Base-by-base conservation (phyloP, 2,113 vertebrate genomes). In the Dasyurus viverrinus region DNA sequence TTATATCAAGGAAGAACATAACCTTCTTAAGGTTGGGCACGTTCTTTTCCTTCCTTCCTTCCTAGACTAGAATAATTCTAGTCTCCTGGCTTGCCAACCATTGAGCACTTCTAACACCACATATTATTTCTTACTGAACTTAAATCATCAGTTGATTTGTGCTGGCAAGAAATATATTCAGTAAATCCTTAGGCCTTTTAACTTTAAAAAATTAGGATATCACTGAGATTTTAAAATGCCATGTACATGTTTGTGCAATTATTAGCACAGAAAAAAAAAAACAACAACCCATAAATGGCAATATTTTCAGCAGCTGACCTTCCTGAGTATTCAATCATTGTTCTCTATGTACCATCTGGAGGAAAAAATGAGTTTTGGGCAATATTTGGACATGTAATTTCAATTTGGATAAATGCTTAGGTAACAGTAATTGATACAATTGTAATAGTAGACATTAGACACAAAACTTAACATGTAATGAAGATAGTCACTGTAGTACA, bases 141-240 rank as follows among this genome's bases (percentile, higher is more conserved):
- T 53, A 4, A n/a, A 57, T 54, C 1, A 92, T 90, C 55, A 50
- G 22, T 2, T 54, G 16, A 89, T 11, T 30, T 76, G 16, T 50
- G 24, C 25, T 92, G 50, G 23, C 54, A 76, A 46, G 30, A 47
- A 93, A 93, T 42, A 76, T 50, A 92, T 90, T 93, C 42, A 92
- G 54, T 26, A 52, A 89, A 94, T 84, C 16, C 25, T 24, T 48
- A 54, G 8, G 12, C 30, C n/a, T 50, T 93, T 89, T 57, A 30
- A 42, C 8, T 42, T 50, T 54, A 42, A n/a, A 90, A 92, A 92
- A 8, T 26, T 26, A 90, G 30, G 90, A 52, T 84, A 48, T 26
- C 8, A 26, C 30, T 68, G 14, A 36, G 27, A 12, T 52, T 89
- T 42, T 89, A 53, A 95, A 47, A 47, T 47, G 22, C 46, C 48